These are phyloP conservation scores for Agapornis canus DNA, from an alignment of 2,797 vertebrate genomes.

Conservation along the genomic window DNA sequence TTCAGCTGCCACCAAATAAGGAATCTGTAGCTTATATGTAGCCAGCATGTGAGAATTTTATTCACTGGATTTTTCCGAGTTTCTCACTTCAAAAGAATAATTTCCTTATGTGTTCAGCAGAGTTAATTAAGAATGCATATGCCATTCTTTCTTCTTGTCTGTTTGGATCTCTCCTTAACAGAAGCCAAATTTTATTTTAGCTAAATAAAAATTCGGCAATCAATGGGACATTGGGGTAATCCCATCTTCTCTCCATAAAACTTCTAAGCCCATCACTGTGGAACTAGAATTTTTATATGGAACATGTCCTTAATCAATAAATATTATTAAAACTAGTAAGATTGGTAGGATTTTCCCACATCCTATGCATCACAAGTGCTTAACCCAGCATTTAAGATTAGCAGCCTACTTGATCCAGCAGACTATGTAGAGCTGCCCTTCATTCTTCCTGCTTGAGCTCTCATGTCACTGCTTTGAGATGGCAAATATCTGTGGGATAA, in stretches of 20 bases:
- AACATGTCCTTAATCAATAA: background rate
- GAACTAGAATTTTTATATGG: background rate
- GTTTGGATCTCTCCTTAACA: background rate
- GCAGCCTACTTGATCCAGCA: background rate
- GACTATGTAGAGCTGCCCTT: background rate
- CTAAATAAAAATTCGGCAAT: background rate
- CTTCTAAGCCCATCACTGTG: background rate
- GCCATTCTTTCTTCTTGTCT: background rate
- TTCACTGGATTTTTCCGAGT: background rate
- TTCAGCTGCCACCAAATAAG: background rate
- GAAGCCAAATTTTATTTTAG: background rate
- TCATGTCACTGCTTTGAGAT: background rate
- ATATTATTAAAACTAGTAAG: background rate
- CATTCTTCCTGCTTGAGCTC: background rate
- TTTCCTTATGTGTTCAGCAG: background rate
- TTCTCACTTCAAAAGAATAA: background rate
- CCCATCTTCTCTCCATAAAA: background rate
- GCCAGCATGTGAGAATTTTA: background rate
- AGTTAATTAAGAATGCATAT: background rate
- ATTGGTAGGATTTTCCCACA: background rate
- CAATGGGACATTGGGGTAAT: background rate
- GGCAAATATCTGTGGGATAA: background rate
- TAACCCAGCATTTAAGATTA: background rate
- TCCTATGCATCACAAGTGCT: background rate
- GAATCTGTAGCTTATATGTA: background rate